phyloP scores from a whole-genome alignment of 2,797 vertebrate species.

The Naso thynnoides region DNA sequence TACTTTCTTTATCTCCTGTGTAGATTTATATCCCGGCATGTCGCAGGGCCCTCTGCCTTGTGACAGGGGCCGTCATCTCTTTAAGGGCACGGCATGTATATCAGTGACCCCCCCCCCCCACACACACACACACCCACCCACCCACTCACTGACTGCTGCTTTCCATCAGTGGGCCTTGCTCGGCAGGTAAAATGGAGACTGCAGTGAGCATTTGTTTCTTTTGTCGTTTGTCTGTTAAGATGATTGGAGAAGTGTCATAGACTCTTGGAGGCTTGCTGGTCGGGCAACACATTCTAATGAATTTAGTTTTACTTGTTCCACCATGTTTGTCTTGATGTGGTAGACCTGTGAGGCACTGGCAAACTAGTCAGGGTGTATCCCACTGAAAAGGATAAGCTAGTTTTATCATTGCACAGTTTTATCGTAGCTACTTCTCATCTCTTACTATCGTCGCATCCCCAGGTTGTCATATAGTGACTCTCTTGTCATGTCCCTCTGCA shows the following conservation, averaged over 20 bases:
- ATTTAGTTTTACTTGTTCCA: too few relatives aligned
- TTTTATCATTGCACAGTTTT: too few relatives aligned
- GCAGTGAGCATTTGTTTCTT: slow-evolving; percentile 90
- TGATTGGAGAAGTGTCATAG: background rate
- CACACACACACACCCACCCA: background rate
- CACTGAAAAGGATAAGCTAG: too few relatives aligned
- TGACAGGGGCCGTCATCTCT: slow-evolving; percentile 97
- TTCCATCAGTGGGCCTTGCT: slow-evolving; percentile 87
- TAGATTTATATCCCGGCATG: slow-evolving; percentile 98
- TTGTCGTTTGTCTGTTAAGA: slow-evolving; percentile 78
- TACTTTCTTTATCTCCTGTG: slow-evolving; percentile 98
- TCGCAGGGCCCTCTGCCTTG: slow-evolving; percentile 89
- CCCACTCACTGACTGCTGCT: slow-evolving; percentile 77
- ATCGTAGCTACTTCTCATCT: too few relatives aligned
- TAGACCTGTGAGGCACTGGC: too few relatives aligned
- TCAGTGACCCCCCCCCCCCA: slow-evolving; percentile 79
- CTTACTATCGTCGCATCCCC: too few relatives aligned
- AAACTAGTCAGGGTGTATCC: too few relatives aligned
- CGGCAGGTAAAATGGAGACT: slow-evolving; percentile 86
- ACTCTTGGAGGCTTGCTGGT: too few relatives aligned
- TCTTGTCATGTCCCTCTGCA: too few relatives aligned
- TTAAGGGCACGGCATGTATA: slow-evolving; percentile 99
- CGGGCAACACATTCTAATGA: too few relatives aligned
- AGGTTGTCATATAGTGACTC: too few relatives aligned
- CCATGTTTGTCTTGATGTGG: too few relatives aligned